phyloP scores from a whole-genome alignment of 2,797 vertebrate species.

The Crenichthys baileyi region DNA sequence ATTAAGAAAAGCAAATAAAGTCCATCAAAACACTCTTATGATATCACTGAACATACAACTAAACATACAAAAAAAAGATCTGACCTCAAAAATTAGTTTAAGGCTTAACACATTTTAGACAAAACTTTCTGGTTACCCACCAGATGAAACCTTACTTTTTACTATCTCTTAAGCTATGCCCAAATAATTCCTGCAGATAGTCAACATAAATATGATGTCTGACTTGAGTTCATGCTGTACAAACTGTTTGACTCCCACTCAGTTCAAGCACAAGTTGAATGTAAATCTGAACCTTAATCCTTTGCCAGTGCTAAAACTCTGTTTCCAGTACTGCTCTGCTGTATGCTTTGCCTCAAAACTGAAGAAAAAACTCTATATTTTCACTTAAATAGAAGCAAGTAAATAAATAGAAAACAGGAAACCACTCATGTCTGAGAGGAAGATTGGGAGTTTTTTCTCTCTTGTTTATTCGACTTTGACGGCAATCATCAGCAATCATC shows the following conservation, averaged over 20 bases:
- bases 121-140: no score
- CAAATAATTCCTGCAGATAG: neutral
- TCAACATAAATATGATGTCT: neutral
- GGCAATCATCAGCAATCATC: constrained; percentile 9
- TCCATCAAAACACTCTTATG: no score
- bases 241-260: neutral
- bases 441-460: neutral
- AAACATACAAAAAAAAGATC: no score
- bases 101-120: no score
- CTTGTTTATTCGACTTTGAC: neutral
- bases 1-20: no score
- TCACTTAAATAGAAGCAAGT: neutral
- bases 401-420: neutral
- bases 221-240: neutral
- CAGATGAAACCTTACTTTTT: no score
- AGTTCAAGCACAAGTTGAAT: neutral
- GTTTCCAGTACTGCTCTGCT: neutral
- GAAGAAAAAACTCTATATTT: neutral
- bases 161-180: neutral
- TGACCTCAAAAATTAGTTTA: no score
- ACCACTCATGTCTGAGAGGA: neutral
- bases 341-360: neutral
- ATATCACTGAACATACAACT: no score
- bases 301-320: neutral
- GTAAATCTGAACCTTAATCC: neutral